A percentile compares a stretch with the other conserved stretches of the same genome.
phyloP scores from a whole-genome alignment of 2,797 vertebrate species.

The Epinephelus coioides region DNA sequence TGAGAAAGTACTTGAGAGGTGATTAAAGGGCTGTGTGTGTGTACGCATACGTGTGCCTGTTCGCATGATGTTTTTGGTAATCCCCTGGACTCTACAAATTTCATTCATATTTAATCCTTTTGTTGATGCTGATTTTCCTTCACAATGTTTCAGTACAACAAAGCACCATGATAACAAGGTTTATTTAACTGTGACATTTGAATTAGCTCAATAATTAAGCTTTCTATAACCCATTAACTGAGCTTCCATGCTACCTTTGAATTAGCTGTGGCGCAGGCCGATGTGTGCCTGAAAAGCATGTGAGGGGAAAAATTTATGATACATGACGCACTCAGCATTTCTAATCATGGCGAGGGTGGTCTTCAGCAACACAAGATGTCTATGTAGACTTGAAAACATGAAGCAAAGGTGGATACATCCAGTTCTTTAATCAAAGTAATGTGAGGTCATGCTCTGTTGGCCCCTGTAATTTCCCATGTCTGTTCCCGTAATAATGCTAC shows the following conservation, averaged over 20 bases:
- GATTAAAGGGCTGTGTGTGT: constrained; percentile 26
- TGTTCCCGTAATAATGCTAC: constrained; percentile 35
- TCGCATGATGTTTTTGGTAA: constrained; percentile 10
- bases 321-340: background rate
- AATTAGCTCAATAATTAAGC: constrained; percentile 43
- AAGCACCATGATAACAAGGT: constrained; percentile 15
- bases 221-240: constrained; percentile 29
- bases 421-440: constrained; percentile 23
- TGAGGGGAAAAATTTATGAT: background rate
- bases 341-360: background rate
- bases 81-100: constrained; percentile 18
- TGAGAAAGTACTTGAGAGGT: constrained; percentile 26
- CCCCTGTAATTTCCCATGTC: constrained; percentile 48
- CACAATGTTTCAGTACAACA: constrained; percentile 20
- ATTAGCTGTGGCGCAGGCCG: constrained; percentile 3
- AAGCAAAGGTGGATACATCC: background rate
- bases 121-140: constrained; percentile 20
- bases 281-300: background rate
- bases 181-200: constrained; percentile 38
- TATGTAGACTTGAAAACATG: background rate
- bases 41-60: background rate
- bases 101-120: constrained; percentile 33
- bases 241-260: constrained; percentile 19
- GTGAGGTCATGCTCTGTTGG: constrained; percentile 14
- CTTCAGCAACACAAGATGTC: background rate